phyloP scores from a whole-genome alignment of 2,113 vertebrate species.

The Ictalurus punctatus region DNA sequence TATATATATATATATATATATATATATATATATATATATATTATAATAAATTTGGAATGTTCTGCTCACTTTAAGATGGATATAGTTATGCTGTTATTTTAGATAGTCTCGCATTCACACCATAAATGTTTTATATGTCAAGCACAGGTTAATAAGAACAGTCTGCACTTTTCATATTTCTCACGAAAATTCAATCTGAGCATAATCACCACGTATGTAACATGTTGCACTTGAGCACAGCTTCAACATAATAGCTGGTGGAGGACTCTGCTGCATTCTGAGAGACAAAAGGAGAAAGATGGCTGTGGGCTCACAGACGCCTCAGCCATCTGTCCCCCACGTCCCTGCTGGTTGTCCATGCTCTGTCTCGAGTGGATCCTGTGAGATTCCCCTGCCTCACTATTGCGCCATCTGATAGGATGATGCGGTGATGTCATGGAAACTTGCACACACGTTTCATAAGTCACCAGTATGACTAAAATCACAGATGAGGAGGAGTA shows the following conservation, averaged over 20 bases:
- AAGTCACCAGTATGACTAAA: conserved; percentile 7
- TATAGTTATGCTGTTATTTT: background rate
- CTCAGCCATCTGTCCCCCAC: conserved; percentile 48
- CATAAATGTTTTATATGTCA: background rate
- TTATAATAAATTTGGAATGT: background rate
- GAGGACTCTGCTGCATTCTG: background rate
- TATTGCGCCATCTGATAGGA: conserved; percentile 26
- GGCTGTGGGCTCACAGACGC: conserved; percentile 41
- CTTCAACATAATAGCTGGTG: background rate
- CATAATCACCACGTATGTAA: background rate
- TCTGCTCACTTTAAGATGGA: background rate
- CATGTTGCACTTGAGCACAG: background rate
- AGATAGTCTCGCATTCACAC: background rate
- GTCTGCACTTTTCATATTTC: background rate
- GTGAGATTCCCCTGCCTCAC: conserved; percentile 29
- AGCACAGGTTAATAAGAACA: background rate
- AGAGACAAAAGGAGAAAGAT: conserved; percentile 13
- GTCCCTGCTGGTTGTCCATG: conserved; percentile 42
- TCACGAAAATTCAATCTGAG: background rate
- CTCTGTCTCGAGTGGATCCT: conserved; percentile 22
- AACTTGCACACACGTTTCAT: conserved; percentile 23
- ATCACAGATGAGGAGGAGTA: background rate
- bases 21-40: no score
- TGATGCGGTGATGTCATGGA: conserved; percentile 50
- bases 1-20: no score